Evolutionary conservation across 2,797 vertebrate species (phyloP), one percentile per base, ranked within the genome.

Genomic region (Pseudochaenichthys georgianus): DNA sequence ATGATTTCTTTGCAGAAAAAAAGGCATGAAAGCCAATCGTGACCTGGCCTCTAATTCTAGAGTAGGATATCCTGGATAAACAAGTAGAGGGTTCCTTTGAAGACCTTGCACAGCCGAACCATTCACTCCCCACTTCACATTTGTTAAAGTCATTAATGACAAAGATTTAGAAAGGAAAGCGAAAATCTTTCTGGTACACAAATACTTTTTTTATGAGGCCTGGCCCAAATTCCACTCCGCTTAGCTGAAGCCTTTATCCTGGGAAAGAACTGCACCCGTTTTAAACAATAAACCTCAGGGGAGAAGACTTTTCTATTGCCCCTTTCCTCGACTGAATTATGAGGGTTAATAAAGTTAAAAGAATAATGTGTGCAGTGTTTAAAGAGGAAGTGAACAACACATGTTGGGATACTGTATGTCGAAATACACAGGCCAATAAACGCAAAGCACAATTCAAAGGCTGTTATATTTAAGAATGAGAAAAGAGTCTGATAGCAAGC

Each of bases 141-240:
- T 94, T 95, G 94, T 90, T 94, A 93, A 95, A 95, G 93, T 95
- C 95, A 95, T 96, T 95, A 95, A 95, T 95, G 94, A 95, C 93
- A 94, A 94, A 94, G 88, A 93, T 91, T 94, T 92, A 82, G 80
- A 92, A 91, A 89, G 88, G 84, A 94, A 93, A 85, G 87, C 21
- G 6, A 90, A 94, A 93, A 90, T 94, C 92, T 94, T 92, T 93
- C 90, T 93, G 92, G 91, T 94, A 94, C 93, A 95, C 91, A 95
- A 93, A 94, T 93, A 92, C 88, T 90, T 93, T 84, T 93, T 94
- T 88, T 93, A 94, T 92, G 90, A 92, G 91, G 89, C 85, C 92
- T 92, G 91, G 92, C 84, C 85, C 85, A 88, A 93, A 95, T 94
- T 95, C 92, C 92, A 93, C 89, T 91, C 87, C 82, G 89, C 93